Conservation (phyloP, 1,140 invertebrate genomes). For the Bombus soroeensis region DNA sequence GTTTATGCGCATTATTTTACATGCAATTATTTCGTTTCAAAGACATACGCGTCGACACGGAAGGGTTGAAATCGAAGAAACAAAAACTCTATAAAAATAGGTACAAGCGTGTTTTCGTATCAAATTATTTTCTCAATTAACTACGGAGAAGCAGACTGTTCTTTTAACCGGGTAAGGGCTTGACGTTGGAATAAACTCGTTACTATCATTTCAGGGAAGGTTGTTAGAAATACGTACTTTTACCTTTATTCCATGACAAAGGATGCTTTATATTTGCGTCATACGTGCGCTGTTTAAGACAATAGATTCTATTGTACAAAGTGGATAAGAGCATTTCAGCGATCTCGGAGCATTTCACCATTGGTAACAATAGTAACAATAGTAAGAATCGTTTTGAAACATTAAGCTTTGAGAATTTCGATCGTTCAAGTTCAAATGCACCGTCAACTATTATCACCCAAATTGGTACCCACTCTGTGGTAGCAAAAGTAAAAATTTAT, state of each 20-base stretch:
- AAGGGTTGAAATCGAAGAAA: background rate
- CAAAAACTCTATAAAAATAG: background rate
- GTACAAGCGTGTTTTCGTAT: background rate
- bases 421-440: background rate
- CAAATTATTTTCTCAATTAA: background rate
- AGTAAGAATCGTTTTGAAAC: background rate
- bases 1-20: too few species aligned
- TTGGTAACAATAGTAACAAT: background rate
- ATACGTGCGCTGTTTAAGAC: background rate
- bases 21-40: background rate
- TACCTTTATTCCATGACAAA: background rate
- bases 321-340: background rate
- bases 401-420: background rate
- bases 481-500: too few species aligned
- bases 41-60: background rate
- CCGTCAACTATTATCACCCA: background rate
- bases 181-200: background rate
- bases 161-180: background rate
- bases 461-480: background rate
- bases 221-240: background rate
- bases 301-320: conserved; percentile 9
- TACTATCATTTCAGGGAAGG: background rate
- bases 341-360: background rate
- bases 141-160: background rate
- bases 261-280: background rate